Base-by-base conservation (phyloP, 2,888 invertebrate species). In the Parnassius mnemosyne region DNA sequence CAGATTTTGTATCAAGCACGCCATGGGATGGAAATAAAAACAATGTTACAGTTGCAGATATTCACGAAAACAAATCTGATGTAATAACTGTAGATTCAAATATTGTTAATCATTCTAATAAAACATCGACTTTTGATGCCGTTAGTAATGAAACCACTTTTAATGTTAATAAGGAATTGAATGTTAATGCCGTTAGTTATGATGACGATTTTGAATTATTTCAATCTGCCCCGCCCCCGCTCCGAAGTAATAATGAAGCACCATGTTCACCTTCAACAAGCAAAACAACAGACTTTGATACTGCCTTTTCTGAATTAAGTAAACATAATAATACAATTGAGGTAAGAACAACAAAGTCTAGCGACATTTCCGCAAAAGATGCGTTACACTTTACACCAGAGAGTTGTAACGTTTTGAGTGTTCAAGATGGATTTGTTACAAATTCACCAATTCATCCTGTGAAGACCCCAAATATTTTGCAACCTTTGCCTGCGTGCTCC, bases 181-280 rank as follows among this genome's bases (percentile, higher is more conserved):
- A 43, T 12, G n/a, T 53, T n/a, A 64, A 59, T 41, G 51, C 43
- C n/a, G 65, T 63, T 7, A 65, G 59, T 59, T 57, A 67, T 47
- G 86, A 88, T 63, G 90, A 91, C 66, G 91, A 91, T 25, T 92
- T 91, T 71, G 85, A 89, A 71, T 87, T 84, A 74, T 92, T 91
- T 72, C 88, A 92, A 74, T 88, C 86, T 53, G 90, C 87, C 54
- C 84, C 88, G 10, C 56, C 75, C n/a, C 74, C 73, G 53, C 70
- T 65, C 65, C 63, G 71, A 59, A 63, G 11, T 50, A 50, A 41
- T 53, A 60, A n/a, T 49, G 53, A 60, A 49, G 5, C 57, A 10
- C 56, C 43, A 56, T 60, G 12, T 60, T 34, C 68, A 71, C 59
- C 55, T 34, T 55, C 61, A 41, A 60, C 62, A 60, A 64, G 69